A percentile compares a stretch with the other conserved stretches of the same genome.
Conservation (phyloP, 2,888 invertebrate genomes). For the Scaptomyza reducta region DNA sequence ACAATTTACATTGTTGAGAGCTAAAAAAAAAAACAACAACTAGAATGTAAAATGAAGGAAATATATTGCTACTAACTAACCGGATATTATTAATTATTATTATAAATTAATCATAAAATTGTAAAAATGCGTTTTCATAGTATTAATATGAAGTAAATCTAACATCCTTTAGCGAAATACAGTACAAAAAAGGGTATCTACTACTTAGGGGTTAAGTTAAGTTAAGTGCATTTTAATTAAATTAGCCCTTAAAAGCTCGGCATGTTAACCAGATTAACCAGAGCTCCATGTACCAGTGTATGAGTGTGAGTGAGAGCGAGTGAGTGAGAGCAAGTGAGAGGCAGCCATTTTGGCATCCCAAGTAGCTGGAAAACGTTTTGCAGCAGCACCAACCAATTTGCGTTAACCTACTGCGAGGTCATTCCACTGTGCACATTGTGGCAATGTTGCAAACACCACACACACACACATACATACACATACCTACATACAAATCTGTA, state of each 20-base stretch:
- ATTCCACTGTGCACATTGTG: conserved; percentile 69
- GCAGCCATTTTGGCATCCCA: conserved; percentile 30
- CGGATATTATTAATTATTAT: no score
- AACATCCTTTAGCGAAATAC: no score
- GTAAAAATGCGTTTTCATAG: no score
- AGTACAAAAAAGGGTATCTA: no score
- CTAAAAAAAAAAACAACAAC: not conserved
- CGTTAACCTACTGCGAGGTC: conserved; percentile 80
- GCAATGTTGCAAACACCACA: no score
- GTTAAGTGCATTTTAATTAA: conserved; percentile 50
- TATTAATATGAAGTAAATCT: no score
- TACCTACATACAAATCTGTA: no score
- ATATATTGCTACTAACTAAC: no score
- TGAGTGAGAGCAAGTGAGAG: not conserved
- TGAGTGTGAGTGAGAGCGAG: not conserved
- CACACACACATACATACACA: conserved; percentile 3
- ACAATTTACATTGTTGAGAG: not conserved
- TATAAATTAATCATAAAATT: no score
- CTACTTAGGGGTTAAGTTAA: no score
- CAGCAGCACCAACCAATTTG: conserved; percentile 44
- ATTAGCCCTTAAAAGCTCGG: conserved; percentile 42
- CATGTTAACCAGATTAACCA: not conserved
- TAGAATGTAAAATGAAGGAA: no score
- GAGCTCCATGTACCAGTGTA: no score
- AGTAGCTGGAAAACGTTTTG: conserved; percentile 33